Base-by-base conservation (phyloP, 2,113 vertebrate genomes). In the Corythoichthys intestinalis region DNA sequence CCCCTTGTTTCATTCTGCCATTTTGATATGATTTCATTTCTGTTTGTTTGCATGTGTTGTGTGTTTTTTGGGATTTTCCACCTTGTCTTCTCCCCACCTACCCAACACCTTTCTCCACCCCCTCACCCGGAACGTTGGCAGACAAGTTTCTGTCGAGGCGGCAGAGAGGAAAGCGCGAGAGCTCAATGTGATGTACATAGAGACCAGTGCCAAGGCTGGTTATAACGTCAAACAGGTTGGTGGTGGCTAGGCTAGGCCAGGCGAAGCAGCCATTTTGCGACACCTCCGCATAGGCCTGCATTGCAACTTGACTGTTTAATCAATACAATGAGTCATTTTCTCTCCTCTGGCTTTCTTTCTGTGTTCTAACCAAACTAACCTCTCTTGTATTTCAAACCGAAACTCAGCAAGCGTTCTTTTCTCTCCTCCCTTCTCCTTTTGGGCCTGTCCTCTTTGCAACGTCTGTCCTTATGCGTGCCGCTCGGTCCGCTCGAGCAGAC, bases 121-220 rank as follows among this genome's bases (percentile, higher is more conserved):
- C 77, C 60, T 53, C 71, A 63, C 77, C 79, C 14, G 84, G 89
- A 78, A 37, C 91, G 89, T 82, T 85, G 90, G 81, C 89, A 94
- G 92, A 81, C 87, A 94, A 89, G 83, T 94, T 84, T 94, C 92
- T 92, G 54, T 93, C 86, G 91, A 94, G 87, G 87, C 93, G 81
- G 91, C 91, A 67, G 90, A 94, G 90, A 91, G 91, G 90, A 91
- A 91, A 92, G 88, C 89, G 85, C 87, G 76, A 76, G 90, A 93
- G 65, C 89, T 94, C 90, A 93, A 78, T 89, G 84, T 93, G 90
- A 92, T 94, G 92, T 92, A 90, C 92, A 85, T 90, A 92, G 92
- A 94, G 89, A 93, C 85, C 86, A 93, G 92, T 67, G 90, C 92
- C 90, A 87, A 94, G 93, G 90, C 89, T 85, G 88, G 91, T 74